Evolutionary conservation across 2,797 vertebrate species (phyloP), one percentile per base, ranked within the genome.

Genomic region (Halcyon badia): DNA sequence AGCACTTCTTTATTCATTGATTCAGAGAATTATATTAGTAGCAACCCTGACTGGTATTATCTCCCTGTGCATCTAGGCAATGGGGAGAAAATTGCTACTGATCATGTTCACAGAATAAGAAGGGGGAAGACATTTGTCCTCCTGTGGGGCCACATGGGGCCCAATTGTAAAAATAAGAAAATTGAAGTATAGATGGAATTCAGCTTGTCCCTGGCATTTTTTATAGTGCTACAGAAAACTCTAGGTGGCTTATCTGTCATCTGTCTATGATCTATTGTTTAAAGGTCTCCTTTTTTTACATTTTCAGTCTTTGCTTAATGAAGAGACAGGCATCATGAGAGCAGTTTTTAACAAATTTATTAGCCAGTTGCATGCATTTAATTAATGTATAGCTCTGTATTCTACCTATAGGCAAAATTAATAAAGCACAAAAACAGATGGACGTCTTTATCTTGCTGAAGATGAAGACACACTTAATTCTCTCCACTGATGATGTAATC

Each of bases 281-380:
- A 82, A 85, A 84, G 39, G 30, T 26, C 19, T 75, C 69, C 33
- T 91, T 62, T 89, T 89, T 30, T 79, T 41, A 66, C 21, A 14
- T 78, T 95, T 65, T 94, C 72, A 52, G 5, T 92, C 65, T 85
- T 72, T 70, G 7, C 44, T 87, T 93, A 94, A 92, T 79, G 80
- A 94, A 85, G 62, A 87, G 39, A 57, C 26, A 79, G 33, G 46
- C 80, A 79, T 93, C 62, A 33, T 66, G 80, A 94, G 64, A 94
- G 46, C 25, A 49, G 49, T 90, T 95, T 88, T 30, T 62, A 77
- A 79, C 21, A 88, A 66, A 86, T 96, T 95, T 95, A 94, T 97
- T 96, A 96, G 61, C 39, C 79, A 95, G 58, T 89, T 77, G 70
- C 87, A 95, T 90, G 81, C 61, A 89, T 95, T 97, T 94, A 96